Conservation (phyloP, 2,888 invertebrate species). For the Chorisops tibialis region DNA sequence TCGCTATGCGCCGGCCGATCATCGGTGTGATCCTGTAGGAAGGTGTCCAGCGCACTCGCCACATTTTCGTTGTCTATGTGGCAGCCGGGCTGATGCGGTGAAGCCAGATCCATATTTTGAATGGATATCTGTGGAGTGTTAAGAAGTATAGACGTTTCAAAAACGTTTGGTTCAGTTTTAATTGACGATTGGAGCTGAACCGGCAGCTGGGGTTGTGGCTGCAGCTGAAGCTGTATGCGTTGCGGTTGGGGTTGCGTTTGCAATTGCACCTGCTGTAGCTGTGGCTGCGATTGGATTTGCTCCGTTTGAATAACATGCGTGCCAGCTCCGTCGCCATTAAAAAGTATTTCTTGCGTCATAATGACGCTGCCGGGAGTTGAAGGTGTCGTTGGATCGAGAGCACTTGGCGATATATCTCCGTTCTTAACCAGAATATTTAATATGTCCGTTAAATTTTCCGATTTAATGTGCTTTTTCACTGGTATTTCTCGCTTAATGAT, state of each 20-base stretch:
- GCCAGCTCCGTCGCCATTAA: conserved; percentile 1
- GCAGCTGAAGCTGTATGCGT: not conserved
- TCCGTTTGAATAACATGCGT: conserved; percentile 35
- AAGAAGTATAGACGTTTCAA: conserved; percentile 31
- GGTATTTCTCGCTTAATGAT: conserved; percentile 25
- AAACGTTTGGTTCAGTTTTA: conserved; percentile 17
- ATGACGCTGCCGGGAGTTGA: conserved; percentile 43
- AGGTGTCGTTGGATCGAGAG: conserved; percentile 59
- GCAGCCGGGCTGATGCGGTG: conserved; percentile 45
- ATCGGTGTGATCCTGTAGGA: conserved; percentile 41
- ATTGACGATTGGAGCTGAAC: conserved; percentile 32
- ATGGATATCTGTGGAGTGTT: conserved; percentile 36
- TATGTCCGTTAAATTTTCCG: conserved; percentile 64
- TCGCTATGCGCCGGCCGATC: conserved; percentile 26
- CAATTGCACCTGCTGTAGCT: conserved; percentile 38
- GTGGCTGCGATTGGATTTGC: conserved; percentile 40
- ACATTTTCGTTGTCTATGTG: conserved; percentile 46
- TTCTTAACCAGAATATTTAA: conserved; percentile 90
- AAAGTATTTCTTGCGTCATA: conserved; percentile 24
- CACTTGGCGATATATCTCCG: conserved; percentile 87
- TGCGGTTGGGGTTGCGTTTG: conserved; percentile 32
- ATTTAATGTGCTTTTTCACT: conserved; percentile 42
- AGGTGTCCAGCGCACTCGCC: conserved; percentile 49
- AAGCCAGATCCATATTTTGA: conserved; percentile 48
- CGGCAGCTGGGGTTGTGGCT: conserved; percentile 34